phyloP scores from a whole-genome alignment of 2,113 vertebrate genomes.

The Hylia prasina region DNA sequence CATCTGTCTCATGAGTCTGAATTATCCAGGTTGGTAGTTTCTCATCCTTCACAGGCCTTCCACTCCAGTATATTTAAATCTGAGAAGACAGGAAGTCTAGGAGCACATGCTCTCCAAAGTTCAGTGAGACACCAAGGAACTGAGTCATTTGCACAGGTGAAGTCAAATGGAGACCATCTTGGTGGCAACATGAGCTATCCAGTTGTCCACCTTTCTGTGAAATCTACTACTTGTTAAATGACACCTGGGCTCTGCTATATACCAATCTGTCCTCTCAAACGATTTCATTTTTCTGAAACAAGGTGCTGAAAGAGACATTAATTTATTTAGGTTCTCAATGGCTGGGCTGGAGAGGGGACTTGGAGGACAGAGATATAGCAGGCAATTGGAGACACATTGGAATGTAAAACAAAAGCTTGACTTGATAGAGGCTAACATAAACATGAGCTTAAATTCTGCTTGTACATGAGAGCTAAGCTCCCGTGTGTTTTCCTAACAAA shows the following conservation, averaged over 20 bases:
- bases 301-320: neutral
- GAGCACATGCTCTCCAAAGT: neutral
- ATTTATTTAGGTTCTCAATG: neutral
- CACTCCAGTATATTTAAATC: rapidly evolving
- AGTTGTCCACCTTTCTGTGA: neutral
- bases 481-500: neutral
- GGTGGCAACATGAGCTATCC: neutral
- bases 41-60: neutral
- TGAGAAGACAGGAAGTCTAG: neutral
- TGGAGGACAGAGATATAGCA: neutral
- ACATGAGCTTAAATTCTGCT: neutral
- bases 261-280: neutral
- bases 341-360: neutral
- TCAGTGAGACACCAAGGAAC: neutral
- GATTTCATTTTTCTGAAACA: neutral
- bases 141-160: neutral
- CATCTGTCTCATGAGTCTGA: neutral
- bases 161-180: neutral
- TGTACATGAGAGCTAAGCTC: neutral
- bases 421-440: neutral
- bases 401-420: neutral
- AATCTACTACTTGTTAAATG: neutral
- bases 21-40: neutral
- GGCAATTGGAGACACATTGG: neutral
- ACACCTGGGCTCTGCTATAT: neutral